These are phyloP conservation scores for Scolanthus callimorphus DNA, from an alignment of 92 coral and sea anemone genomes.

Conservation along the genomic window DNA sequence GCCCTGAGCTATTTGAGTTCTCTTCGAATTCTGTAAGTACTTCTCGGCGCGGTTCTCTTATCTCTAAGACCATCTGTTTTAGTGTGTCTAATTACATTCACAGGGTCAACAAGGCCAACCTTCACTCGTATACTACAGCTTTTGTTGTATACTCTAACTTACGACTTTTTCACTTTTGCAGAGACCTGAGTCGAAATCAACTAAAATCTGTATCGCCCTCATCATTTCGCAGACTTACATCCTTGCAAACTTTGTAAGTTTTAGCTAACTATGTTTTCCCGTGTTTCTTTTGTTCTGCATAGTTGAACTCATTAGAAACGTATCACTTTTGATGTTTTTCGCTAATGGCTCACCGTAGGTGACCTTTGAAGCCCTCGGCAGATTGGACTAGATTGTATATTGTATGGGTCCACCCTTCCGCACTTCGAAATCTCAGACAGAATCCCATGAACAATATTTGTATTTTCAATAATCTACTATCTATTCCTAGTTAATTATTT, in stretches of 20 bases:
- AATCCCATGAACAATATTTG: no score
- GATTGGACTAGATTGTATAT: no score
- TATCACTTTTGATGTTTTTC: no score
- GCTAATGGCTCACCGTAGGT: no score
- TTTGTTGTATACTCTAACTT: neutral
- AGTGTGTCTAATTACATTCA: slow-evolving; percentile 12
- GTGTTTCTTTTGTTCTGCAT: neutral
- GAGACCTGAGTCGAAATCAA: slow-evolving; percentile 49
- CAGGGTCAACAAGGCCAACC: neutral
- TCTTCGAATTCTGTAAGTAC: slow-evolving; percentile 62
- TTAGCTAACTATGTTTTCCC: neutral
- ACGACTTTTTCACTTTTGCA: slow-evolving; percentile 2
- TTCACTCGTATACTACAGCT: neutral
- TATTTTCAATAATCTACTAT: no score
- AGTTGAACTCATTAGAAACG: neutral
- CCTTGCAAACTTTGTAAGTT: slow-evolving; percentile 21
- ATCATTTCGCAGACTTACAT: slow-evolving; percentile 12
- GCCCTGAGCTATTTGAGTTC: slow-evolving; percentile 37
- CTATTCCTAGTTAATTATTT: no score
- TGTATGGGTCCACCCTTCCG: neutral
- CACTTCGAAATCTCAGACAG: neutral
- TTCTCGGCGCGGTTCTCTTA: neutral
- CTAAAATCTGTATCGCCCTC: slow-evolving; percentile 6
- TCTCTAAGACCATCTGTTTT: slow-evolving; percentile 34
- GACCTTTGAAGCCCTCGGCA: no score